Percentiles rank a stretch among this genome's conserved stretches.
Evolutionary conservation across 2,113 vertebrate genomes (phyloP).

Genomic region (Podiceps cristatus): DNA sequence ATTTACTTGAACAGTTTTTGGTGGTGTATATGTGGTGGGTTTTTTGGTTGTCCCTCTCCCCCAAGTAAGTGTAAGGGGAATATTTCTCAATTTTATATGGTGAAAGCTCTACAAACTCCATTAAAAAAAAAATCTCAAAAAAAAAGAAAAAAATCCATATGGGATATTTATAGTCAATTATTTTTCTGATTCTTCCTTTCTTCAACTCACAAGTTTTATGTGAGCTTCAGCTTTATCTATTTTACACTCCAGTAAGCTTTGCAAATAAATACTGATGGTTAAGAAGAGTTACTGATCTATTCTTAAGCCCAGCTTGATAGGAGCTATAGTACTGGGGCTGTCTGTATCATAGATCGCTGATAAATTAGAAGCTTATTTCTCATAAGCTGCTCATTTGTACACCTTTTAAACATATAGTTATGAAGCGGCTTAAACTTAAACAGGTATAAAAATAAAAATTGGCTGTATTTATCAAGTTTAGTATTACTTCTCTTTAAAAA

Average conservation of each 20-base stretch:
- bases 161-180: constrained; percentile 47
- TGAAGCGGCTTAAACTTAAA: background rate
- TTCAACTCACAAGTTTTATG: constrained; percentile 10
- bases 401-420: background rate
- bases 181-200: constrained; percentile 33
- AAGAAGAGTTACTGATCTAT: constrained; percentile 23
- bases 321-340: background rate
- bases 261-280: constrained; percentile 29
- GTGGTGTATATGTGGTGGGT: no score
- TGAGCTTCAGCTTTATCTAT: background rate
- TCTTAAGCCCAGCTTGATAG: background rate
- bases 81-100: constrained; percentile 9
- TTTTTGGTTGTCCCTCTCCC: background rate
- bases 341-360: background rate
- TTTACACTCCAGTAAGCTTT: constrained; percentile 34
- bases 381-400: background rate
- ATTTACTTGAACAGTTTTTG: background rate
- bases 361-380: background rate
- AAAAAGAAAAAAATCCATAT: background rate
- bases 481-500: background rate
- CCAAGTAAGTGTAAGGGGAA: background rate
- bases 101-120: background rate
- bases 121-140: background rate
- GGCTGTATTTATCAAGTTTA: background rate
- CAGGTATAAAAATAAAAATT: background rate